Evolutionary conservation across 2,888 invertebrate genomes (phyloP).

Genomic region (Aspidiotus rigidus): DNA sequence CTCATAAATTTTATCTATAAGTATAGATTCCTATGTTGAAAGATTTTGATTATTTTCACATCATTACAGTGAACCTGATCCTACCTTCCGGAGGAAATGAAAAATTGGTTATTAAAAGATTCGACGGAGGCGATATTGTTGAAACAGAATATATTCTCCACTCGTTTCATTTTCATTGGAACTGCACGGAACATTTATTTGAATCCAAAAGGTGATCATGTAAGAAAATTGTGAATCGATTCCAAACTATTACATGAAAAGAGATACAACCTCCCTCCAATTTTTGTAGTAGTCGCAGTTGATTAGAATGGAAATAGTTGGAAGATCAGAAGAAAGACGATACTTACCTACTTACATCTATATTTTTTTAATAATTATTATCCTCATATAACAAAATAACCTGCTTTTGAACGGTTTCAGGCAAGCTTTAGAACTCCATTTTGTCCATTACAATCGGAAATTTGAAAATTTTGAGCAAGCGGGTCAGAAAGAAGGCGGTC

Average conservation of each 20-base stretch:
- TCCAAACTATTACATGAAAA: too few species aligned
- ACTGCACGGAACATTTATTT: constrained; percentile 23
- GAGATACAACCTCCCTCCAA: too few species aligned
- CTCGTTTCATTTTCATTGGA: constrained; percentile 24
- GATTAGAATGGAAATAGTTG: background rate
- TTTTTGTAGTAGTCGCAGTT: too few species aligned
- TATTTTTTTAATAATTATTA: background rate
- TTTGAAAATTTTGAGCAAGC: constrained; percentile 3
- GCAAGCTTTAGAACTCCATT: constrained; percentile 15
- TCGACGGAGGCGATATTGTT: background rate
- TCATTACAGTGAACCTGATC: too few species aligned
- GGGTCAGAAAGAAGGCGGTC: background rate
- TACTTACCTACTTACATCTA: background rate
- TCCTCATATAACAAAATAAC: background rate
- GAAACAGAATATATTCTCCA: constrained; percentile 8
- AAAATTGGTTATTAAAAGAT: too few species aligned
- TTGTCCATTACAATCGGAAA: constrained; percentile 19
- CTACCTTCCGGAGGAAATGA: too few species aligned
- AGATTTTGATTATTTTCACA: too few species aligned
- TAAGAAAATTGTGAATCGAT: constrained; percentile 13
- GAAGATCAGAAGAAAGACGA: background rate
- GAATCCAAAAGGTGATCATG: constrained; percentile 29
- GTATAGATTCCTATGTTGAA: too few species aligned
- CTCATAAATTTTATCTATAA: too few species aligned
- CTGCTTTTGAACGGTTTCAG: constrained; percentile 6